phyloP scores from a whole-genome alignment of 2,113 vertebrate species.

The Toxostoma redivivum region DNA sequence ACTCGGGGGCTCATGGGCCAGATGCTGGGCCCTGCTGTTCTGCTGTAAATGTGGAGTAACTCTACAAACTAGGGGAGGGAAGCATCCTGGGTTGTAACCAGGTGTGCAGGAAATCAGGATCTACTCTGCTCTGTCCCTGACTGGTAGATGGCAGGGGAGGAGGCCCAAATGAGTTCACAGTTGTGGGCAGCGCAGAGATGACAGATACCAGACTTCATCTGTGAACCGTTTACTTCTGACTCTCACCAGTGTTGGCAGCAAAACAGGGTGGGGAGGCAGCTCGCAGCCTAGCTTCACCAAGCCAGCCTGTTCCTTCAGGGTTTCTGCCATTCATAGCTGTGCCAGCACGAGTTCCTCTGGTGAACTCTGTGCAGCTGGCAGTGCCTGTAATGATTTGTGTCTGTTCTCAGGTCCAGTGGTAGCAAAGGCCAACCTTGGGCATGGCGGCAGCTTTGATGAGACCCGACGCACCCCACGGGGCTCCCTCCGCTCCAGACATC shows the following conservation, averaged over 20 bases:
- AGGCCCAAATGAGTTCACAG: background rate
- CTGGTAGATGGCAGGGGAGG: background rate
- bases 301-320: background rate
- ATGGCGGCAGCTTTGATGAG: conserved; percentile 72
- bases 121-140: background rate
- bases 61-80: background rate
- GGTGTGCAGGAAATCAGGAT: background rate
- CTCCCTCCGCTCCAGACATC: conserved; percentile 70
- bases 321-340: background rate
- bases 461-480: background rate
- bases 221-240: background rate
- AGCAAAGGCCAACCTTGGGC: conserved; percentile 69
- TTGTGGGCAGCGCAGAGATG: background rate
- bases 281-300: background rate
- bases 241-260: background rate
- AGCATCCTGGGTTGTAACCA: background rate
- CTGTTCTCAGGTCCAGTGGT: conserved; percentile 57
- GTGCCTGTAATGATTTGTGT: background rate
- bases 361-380: background rate
- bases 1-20: background rate
- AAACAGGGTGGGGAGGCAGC: background rate
- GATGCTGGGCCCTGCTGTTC: background rate
- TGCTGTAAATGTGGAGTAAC: background rate
- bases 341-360: background rate
- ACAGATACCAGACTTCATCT: background rate